A percentile compares a stretch with the other conserved stretches of the same genome.
These are phyloP conservation scores for Nephrotoma appendiculata DNA, from an alignment of 2,888 invertebrate genomes.

Conservation along the genomic window DNA sequence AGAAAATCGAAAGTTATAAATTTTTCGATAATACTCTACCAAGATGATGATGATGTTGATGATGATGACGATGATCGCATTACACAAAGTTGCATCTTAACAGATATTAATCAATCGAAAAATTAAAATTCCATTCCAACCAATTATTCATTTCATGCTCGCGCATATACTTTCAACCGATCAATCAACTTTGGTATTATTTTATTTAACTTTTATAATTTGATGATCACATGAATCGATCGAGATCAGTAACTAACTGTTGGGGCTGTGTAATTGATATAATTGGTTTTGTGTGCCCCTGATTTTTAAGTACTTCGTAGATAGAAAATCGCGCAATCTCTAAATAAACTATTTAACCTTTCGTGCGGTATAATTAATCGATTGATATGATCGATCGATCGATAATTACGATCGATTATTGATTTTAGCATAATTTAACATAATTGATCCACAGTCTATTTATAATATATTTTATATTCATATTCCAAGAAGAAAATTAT, in stretches of 20 bases:
- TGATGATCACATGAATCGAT: background rate
- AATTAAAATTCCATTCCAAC: background rate
- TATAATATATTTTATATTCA: background rate
- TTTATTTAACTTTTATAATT: background rate
- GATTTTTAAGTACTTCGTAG: background rate
- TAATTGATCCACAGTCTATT: background rate
- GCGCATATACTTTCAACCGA: background rate
- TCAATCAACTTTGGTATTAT: background rate
- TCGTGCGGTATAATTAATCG: background rate
- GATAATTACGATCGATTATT: background rate
- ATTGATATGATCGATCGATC: background rate
- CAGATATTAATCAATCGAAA: background rate
- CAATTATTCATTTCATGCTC: background rate
- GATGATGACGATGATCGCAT: background rate
- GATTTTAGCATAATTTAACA: background rate
- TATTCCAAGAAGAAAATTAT: background rate
- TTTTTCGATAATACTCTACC: background rate
- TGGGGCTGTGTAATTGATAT: background rate
- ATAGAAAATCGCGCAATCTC: background rate
- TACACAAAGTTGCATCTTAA: background rate
- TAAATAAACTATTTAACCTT: background rate
- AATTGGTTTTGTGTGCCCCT: background rate
- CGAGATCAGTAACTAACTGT: background rate
- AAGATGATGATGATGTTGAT: background rate
- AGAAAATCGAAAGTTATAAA: background rate